Conservation (phyloP, 1,140 invertebrate genomes). For the Octopus sinensis region DNA sequence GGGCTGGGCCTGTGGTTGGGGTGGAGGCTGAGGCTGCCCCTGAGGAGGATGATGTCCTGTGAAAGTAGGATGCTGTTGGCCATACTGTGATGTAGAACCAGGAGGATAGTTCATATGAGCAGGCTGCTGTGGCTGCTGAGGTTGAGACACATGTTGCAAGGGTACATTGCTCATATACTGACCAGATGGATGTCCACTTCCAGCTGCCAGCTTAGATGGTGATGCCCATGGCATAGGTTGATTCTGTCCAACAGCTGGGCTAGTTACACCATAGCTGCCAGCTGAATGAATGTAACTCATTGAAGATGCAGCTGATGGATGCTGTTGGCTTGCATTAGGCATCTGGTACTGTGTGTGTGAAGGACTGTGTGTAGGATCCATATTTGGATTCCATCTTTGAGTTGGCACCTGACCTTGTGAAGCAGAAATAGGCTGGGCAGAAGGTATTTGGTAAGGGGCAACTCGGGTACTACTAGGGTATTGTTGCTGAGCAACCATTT, state of each 20-base stretch:
- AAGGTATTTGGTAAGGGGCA: not conserved
- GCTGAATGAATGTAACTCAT: not conserved
- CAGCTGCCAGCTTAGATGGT: too few relatives aligned
- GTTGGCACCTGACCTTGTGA: not conserved
- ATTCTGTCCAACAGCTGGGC: too few relatives aligned
- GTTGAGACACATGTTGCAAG: slow-evolving; percentile 5
- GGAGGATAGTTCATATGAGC: not conserved
- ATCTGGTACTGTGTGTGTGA: not conserved
- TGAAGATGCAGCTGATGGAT: not conserved
- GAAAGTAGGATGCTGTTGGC: too few relatives aligned
- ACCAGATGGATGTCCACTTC: not conserved
- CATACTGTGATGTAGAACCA: too few relatives aligned
- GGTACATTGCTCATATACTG: not conserved
- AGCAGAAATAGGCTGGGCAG: not conserved
- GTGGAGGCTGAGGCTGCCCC: too few relatives aligned
- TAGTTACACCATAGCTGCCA: not conserved
- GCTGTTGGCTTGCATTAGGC: not conserved
- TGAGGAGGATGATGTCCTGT: too few relatives aligned
- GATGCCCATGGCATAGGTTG: too few relatives aligned
- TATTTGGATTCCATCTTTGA: not conserved
- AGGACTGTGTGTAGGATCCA: not conserved
- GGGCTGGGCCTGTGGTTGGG: too few relatives aligned
- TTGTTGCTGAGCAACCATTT: not conserved
- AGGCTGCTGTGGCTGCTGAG: not conserved
- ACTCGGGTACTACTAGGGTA: not conserved